Evolutionary conservation across 2,113 vertebrate genomes (phyloP), one percentile per base, ranked within the genome.

Genomic region (Jacana jacana): DNA sequence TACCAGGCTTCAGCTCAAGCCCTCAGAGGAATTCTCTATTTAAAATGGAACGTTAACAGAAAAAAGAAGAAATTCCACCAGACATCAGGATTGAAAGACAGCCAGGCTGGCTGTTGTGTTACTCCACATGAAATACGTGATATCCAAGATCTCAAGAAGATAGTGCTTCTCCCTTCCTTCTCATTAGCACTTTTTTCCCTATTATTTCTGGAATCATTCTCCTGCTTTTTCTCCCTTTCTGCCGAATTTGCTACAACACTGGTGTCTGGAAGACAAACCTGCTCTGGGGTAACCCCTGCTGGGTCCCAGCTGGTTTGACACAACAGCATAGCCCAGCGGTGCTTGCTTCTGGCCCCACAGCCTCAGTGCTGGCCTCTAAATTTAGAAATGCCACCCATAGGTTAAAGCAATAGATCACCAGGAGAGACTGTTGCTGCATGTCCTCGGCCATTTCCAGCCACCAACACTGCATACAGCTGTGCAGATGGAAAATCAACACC

Each of bases 281-380:
- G 23, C 30, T 54, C 64, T 75, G 33, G 10, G 6, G 13, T 58
- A 4, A 9, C 23, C 31, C 23, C 25, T 39, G 25, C 30, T 48
- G 60, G 57, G 22, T 17, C 35, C 57, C 52, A 68, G n/a, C 7
- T 19, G 81, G 65, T 54, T 57, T 51, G 55, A 73, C 10, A 69
- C 23, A 55, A n/a, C 1, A 2, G 39, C 0, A 0, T 13, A 81
- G n/a, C 33, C 25, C 2, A 2, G 27, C 27, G 27, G 17, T 4
- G 1, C 24, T 75, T 70, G 28, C 24, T 82, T 85, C 39, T 71
- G 42, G 33, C 52, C 52, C 48, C 18, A 33, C 19, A 66, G 24
- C 66, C 52, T 55, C 42, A 16, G 58, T 13, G 55, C 28, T 3
- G 14, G 55, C 42, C 58, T 69, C n/a, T 0, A 48, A 64, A 75